Evolutionary conservation across 2,113 vertebrate genomes (phyloP), one percentile per base, ranked within the genome.

Genomic region (Pseudopipra pipra): DNA sequence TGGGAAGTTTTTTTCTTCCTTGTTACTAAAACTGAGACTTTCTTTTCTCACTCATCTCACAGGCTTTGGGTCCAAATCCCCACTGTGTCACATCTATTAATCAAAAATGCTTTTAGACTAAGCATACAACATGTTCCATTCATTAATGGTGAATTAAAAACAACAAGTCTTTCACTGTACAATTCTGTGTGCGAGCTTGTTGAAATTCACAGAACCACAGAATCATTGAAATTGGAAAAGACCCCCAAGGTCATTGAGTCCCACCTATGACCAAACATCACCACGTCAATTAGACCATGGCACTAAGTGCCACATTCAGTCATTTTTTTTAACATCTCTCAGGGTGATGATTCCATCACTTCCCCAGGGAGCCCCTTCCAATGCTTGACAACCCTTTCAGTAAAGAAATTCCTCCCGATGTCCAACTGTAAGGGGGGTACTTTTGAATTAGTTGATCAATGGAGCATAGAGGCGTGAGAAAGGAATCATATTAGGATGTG

Each of bases 11-110:
- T 59, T 72, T 83, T 19, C 39, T 66, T 66, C 62, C 28, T 10
- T 61, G 1, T 72, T 51, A 19, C 13, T 59, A 25, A 49, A 65
- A 41, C 17, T 22, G 37, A 22, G 22, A 8, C 0, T 18, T 74
- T 39, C 51, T 67, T 89, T 67, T 37, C 27, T 66, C n/a, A 9
- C 14, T 46, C 8, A 3, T 66, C 27, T 85, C 39, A 46, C 22
- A 51, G 58, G 11, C 23, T 65, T n/a, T 37, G 37, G 6, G 14
- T 54, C 22, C 1, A 6, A 70, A 63, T 75, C 23, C 10, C 13
- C 9, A 2, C 46, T 78, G 66, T 67, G 6, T n/a, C 51, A 43
- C 11, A 18, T n/a, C 28, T 44, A 0, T 67, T 1, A 2, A 41
- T 46, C 28, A 82, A 71, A 86, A 63, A 13, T 46, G 9, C 49